phyloP scores from a whole-genome alignment of 2,113 vertebrate species.

The Scomber colias region DNA sequence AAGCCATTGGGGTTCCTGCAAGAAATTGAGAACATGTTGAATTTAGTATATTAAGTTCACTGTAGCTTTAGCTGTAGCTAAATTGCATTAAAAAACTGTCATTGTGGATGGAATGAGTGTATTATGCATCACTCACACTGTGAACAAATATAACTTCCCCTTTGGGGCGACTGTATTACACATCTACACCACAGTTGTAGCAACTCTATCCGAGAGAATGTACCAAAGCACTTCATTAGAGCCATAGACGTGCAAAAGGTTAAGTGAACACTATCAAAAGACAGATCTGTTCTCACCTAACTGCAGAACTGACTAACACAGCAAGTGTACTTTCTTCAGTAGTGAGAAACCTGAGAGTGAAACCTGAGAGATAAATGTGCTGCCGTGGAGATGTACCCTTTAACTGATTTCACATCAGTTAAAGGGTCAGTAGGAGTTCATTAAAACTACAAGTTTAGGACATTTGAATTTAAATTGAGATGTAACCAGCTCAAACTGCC shows the following conservation, averaged over 20 bases:
- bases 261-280: conserved; percentile 51
- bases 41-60: neutral
- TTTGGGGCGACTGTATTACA: conserved; percentile 53
- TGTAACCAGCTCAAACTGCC: neutral
- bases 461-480: neutral
- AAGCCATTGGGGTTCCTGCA: conserved; percentile 89
- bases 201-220: conserved; percentile 64
- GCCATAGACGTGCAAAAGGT: conserved; percentile 50
- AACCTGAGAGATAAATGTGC: conserved; percentile 14
- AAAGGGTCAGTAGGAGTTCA: neutral
- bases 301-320: conserved; percentile 5
- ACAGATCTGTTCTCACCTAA: conserved; percentile 28
- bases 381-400: conserved; percentile 1
- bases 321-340: neutral
- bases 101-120: neutral
- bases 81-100: conserved; percentile 19
- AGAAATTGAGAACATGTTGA: conserved; percentile 22
- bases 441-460: neutral
- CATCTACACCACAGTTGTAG: conserved; percentile 26
- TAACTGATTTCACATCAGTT: neutral
- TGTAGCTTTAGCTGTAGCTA: neutral
- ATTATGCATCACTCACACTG: conserved; percentile 49
- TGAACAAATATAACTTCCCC: conserved; percentile 69
- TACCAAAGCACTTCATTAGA: conserved; percentile 50
- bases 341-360: conserved; percentile 40